Evolutionary conservation across 1,140 invertebrate genomes (phyloP), one percentile per base, ranked within the genome.

Genomic region (Helicoverpa zea): DNA sequence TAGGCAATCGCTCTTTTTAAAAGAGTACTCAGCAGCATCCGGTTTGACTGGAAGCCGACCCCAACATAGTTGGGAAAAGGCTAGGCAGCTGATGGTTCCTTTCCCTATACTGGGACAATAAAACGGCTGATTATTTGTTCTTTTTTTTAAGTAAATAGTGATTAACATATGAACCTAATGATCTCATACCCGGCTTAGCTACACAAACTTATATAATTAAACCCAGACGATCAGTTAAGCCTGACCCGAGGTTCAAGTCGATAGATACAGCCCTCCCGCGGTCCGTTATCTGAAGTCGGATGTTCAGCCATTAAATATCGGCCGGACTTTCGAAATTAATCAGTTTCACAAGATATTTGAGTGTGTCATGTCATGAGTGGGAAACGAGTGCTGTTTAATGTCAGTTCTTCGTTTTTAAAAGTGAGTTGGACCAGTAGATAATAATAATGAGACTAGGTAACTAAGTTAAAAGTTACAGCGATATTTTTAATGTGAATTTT

Each of bases 221-320:
- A 0, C 35, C 35, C 35, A 43, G 35, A 7, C n/a, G 43, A 52
- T 29, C 29, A 52, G 10, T 29, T 14, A 2, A 54, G 12, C 23
- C 23, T 18, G 68, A 72, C 68, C 68, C 51, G 51, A 54, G 47
- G 63, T 66, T 66, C 63, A 66, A 66, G 63, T 11, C 29, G n/a
- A 43, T 49, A 56, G 52, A 16, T 16, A 64, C 61, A 64, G 43
- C 29, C 52, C 52, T 73, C 70, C 52, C 49, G 70, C 29, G 29
- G 29, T 35, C 29, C 70, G 3, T 56, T 73, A 73, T 73, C 70
- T 30, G 1, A 9, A n/a, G n/a, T 64, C 23, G 56, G 52, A 73
- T 43, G 30, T 10, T 16, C 12, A 10, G 9, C 5, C 29, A 35
- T 73, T 18, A 68, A 43, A 64, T 43, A 64, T 16, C 30, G 1